Conservation (phyloP, 2,888 invertebrate genomes). For the Seira musarum region DNA sequence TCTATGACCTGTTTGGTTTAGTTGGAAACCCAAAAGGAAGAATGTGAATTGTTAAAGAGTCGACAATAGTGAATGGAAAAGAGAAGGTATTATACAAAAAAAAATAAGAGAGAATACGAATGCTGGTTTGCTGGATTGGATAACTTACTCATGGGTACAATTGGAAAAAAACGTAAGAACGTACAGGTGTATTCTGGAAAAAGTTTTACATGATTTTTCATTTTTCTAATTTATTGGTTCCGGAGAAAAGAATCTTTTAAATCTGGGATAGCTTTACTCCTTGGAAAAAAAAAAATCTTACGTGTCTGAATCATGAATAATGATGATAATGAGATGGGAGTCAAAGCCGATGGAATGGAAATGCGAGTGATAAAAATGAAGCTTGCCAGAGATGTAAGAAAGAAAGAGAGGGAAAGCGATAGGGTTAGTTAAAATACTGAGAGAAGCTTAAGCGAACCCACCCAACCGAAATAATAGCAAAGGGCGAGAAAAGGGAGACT, state of each 20-base stretch:
- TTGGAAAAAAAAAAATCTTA: not conserved
- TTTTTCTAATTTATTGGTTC: conserved; percentile 4
- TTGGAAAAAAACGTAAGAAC: no score
- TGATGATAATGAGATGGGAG: conserved; percentile 49
- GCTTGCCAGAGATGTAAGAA: no score
- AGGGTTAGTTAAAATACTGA: conserved; percentile 23
- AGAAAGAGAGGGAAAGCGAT: not conserved
- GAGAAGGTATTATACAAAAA: no score
- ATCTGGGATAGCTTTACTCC: not conserved
- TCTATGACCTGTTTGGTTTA: not conserved
- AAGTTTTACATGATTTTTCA: not conserved
- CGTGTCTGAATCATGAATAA: conserved; percentile 21
- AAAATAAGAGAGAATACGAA: no score
- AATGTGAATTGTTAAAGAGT: not conserved
- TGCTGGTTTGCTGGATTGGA: not conserved
- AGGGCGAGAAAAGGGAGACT: not conserved
- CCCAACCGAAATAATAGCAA: conserved; percentile 21
- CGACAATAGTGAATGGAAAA: no score
- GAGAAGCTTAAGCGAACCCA: conserved; percentile 17
- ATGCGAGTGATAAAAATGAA: conserved; percentile 36
- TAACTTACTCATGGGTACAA: not conserved
- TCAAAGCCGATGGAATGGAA: conserved; percentile 36
- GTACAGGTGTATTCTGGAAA: not conserved
- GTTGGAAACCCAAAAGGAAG: not conserved
- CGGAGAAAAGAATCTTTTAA: no score